phyloP scores from a whole-genome alignment of 2,113 vertebrate genomes.

The Mohoua ochrocephala region DNA sequence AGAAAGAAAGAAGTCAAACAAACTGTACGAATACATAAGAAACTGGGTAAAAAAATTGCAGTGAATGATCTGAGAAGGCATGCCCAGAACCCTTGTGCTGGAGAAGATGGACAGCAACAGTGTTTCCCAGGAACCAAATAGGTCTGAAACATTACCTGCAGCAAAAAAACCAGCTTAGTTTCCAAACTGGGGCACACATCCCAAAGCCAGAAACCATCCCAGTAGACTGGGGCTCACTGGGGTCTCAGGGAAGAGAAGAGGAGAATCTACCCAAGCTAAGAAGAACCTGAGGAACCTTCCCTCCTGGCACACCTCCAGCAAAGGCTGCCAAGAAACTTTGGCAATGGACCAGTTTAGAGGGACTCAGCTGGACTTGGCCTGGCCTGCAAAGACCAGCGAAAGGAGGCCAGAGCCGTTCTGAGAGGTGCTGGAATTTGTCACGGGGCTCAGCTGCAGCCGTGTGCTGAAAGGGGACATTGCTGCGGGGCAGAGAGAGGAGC shows the following conservation, averaged over 20 bases:
- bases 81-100: background rate
- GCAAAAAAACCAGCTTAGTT: background rate
- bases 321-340: constrained; percentile 1
- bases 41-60: background rate
- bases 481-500: background rate
- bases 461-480: background rate
- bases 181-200: background rate
- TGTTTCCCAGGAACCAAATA: background rate
- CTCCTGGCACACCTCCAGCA: background rate
- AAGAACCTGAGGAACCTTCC: background rate
- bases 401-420: background rate
- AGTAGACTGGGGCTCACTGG: background rate
- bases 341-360: background rate
- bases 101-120: background rate
- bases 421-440: constrained; percentile 5
- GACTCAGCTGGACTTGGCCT: constrained; percentile 5
- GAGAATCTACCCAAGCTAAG: background rate
- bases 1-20: background rate
- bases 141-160: background rate
- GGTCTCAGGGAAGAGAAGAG: background rate
- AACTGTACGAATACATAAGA: background rate
- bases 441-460: background rate
- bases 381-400: background rate
- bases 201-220: background rate
- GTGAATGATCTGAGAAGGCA: background rate